Evolutionary conservation across 2,888 invertebrate species (phyloP), one percentile per base, ranked within the genome.

Genomic region (Tipula confusa): DNA sequence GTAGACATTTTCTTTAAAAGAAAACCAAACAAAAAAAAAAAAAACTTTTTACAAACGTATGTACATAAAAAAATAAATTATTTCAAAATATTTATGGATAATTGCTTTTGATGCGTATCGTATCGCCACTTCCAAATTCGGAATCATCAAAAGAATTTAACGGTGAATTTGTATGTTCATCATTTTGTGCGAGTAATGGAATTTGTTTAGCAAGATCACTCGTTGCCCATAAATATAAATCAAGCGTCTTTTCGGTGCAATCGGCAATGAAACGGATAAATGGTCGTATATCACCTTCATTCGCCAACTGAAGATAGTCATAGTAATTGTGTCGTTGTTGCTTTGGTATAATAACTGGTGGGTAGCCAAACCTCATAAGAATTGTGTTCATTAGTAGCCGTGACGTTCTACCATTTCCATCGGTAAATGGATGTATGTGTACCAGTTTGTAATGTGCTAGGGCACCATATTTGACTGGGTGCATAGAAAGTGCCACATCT

Each of bases 371-470:
- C 89, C 95, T 95, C 95, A 99, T 96, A 36, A 99, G 92, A 85
- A 99, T 93, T 86, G 98, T 93, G 90, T 99, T 99, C 98, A 99
- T 98, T 1, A 99, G 92, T 29, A 99, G 91, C 31, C 99, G 92
- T 13, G 98, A 97, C 0, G 98, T 98, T 87, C 99, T 93, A 0
- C 98, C 99, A 88, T 99, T 99, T 82, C 99, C 98, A 89, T 99
- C 98, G 1, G 95, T 93, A 90, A 99, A 99, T 0, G 99, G 99
- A 91, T 99, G 99, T 86, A 99, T 98, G 88, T 96, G 96, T 0
- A 99, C 99, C 80, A 99, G 89, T 90, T 98, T 98, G 90, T 98
- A 99, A 90, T 99, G 99, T 0, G 98, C 98, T 83, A 98, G 90
- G 0, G 99, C 98, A 83, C 98, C 98, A 88, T 96, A 95, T 92